Percentiles rank a stretch among this genome's conserved stretches.
Evolutionary conservation across 2,113 vertebrate species (phyloP).

Genomic region (Ctenomys sociabilis): DNA sequence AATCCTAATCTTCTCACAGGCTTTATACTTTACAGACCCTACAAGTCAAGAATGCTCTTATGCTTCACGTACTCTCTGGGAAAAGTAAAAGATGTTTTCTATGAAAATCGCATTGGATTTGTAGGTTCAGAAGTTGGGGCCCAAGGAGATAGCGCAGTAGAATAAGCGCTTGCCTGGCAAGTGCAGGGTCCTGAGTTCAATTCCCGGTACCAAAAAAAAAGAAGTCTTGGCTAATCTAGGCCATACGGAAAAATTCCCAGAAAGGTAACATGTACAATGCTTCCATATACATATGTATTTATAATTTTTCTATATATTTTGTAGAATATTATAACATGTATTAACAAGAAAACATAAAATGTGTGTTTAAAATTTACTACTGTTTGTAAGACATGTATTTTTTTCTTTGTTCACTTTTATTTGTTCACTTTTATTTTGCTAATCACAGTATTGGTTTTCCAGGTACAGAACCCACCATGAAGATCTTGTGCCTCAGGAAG

Average conservation of each 20-base stretch:
- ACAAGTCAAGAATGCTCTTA: not conserved
- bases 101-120: not conserved
- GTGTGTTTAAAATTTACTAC: not conserved
- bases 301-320: not conserved
- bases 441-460: not conserved
- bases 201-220: no score
- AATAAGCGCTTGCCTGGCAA: no score
- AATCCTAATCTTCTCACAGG: not conserved
- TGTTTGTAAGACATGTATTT: not conserved
- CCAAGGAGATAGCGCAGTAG: no score
- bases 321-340: not conserved
- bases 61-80: not conserved
- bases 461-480: not conserved
- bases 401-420: not conserved
- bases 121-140: no score
- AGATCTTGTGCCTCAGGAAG: not conserved
- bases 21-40: not conserved
- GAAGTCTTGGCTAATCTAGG: not conserved
- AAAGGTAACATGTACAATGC: not conserved
- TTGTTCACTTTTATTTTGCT: not conserved
- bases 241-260: not conserved
- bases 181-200: no score
- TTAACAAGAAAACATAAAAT: not conserved
- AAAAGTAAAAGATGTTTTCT: constrained; percentile 3
- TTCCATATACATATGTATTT: not conserved